Conservation (phyloP, 2,797 vertebrate species). For the Pangasius sanitwongsei region DNA sequence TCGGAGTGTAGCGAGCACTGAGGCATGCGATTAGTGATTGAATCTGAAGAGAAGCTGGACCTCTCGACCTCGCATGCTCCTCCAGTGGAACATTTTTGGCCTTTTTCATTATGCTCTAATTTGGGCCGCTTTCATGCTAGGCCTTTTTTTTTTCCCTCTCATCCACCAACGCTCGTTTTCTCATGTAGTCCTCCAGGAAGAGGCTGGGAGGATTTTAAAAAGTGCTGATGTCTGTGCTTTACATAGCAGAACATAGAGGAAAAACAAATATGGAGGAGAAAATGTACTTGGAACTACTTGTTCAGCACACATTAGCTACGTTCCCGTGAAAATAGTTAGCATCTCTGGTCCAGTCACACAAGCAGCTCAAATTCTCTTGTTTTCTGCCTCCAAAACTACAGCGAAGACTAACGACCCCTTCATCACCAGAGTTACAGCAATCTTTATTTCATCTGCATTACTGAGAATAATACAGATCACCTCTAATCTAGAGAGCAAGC, state of each 20-base stretch:
- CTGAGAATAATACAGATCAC: not conserved
- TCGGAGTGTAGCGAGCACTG: not conserved
- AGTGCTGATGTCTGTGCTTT: not conserved
- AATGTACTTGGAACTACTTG: too few relatives aligned
- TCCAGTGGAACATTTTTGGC: not conserved
- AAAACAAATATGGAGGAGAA: too few relatives aligned
- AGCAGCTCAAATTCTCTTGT: not conserved
- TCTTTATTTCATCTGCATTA: not conserved
- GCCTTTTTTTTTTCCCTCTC: not conserved
- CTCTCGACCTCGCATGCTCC: not conserved
- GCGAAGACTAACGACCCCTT: not conserved
- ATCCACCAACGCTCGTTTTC: not conserved
- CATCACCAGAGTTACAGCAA: too few relatives aligned
- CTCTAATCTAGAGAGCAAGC: not conserved
- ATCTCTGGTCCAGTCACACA: not conserved
- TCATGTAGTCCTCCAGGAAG: not conserved
- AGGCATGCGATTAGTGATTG: not conserved
- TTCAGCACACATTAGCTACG: too few relatives aligned
- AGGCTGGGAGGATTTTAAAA: not conserved
- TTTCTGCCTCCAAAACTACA: not conserved
- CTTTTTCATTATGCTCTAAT: constrained; percentile 6
- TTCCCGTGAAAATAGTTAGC: not conserved
- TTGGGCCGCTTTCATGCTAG: not conserved
- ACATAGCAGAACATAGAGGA: not conserved
- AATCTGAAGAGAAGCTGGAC: not conserved